phyloP scores from a whole-genome alignment of 2,888 invertebrate genomes.

The Meganola albula region DNA sequence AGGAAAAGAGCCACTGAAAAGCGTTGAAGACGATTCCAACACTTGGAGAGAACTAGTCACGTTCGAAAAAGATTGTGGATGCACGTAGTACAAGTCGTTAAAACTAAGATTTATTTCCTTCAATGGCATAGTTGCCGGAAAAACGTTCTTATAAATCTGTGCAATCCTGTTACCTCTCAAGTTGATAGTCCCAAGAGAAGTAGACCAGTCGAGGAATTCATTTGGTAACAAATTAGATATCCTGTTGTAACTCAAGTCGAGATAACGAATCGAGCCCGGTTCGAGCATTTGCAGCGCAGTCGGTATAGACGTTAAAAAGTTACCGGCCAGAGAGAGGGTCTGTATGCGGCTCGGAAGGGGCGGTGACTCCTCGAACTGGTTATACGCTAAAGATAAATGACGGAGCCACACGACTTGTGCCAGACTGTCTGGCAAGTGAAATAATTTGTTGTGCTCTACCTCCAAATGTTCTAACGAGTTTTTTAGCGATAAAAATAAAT shows the following conservation, averaged over 20 bases:
- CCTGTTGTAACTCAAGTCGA: slow-evolving; percentile 92
- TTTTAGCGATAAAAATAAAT: slow-evolving; percentile 85
- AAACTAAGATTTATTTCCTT: slow-evolving; percentile 94
- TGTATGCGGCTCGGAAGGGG: slow-evolving; percentile 83
- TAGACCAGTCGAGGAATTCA: slow-evolving; percentile 88
- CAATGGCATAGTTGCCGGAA: slow-evolving; percentile 84
- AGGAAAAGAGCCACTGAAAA: slow-evolving; percentile 87
- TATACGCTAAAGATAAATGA: slow-evolving; percentile 90
- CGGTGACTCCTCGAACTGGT: slow-evolving; percentile 79
- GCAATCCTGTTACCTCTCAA: slow-evolving; percentile 91
- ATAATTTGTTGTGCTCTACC: slow-evolving; percentile 87
- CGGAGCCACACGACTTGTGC: slow-evolving; percentile 82
- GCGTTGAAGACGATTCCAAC: slow-evolving; percentile 90
- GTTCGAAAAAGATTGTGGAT: slow-evolving; percentile 87
- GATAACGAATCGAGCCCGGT: slow-evolving; percentile 84
- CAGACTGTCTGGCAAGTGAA: slow-evolving; percentile 83
- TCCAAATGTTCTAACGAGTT: slow-evolving; percentile 88
- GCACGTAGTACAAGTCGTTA: slow-evolving; percentile 90
- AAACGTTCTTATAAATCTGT: slow-evolving; percentile 82
- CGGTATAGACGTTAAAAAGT: slow-evolving; percentile 86
- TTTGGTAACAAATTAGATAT: slow-evolving; percentile 86
- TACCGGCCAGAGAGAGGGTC: slow-evolving; percentile 88
- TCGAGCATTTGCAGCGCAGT: slow-evolving; percentile 83
- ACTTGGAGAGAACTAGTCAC: slow-evolving; percentile 87
- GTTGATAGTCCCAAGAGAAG: slow-evolving; percentile 86